phyloP scores from a whole-genome alignment of 2,113 vertebrate genomes.

The Oryzias celebensis region DNA sequence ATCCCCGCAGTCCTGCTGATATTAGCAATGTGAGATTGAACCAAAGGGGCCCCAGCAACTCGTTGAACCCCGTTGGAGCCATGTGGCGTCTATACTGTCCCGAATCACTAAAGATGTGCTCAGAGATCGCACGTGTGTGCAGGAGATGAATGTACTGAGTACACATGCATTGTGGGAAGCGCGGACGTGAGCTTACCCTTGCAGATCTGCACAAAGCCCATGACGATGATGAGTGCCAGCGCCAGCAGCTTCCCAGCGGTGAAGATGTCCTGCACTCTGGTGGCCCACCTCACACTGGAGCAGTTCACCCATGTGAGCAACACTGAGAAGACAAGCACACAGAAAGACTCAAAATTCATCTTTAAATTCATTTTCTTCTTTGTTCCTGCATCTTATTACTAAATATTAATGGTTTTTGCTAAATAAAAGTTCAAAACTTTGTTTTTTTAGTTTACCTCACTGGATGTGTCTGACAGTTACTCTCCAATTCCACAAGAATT shows the following conservation, averaged over 20 bases:
- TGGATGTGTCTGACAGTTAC: too few relatives aligned
- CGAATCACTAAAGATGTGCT: not conserved
- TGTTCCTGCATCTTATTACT: not conserved
- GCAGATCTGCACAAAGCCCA: slow-evolving; percentile 92
- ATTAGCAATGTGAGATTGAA: slow-evolving; percentile 52
- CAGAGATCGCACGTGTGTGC: slow-evolving; percentile 22
- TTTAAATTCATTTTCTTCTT: not conserved
- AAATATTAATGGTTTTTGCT: too few relatives aligned
- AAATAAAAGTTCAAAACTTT: too few relatives aligned
- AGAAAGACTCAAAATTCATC: not conserved
- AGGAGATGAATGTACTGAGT: not conserved
- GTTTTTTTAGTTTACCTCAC: too few relatives aligned
- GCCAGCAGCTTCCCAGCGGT: slow-evolving; percentile 91
- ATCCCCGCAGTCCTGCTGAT: slow-evolving; percentile 45
- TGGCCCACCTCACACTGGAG: slow-evolving; percentile 90
- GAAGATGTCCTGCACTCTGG: slow-evolving; percentile 90
- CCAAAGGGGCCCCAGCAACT: slow-evolving; percentile 38
- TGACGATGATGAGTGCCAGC: slow-evolving; percentile 88
- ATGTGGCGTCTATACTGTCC: slow-evolving; percentile 9
- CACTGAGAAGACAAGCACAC: slow-evolving; percentile 56
- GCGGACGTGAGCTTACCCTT: slow-evolving; percentile 77
- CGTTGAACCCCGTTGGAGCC: slow-evolving; percentile 22
- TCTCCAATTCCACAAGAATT: too few relatives aligned
- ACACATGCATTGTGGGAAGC: not conserved
- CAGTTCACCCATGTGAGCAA: slow-evolving; percentile 89